These are phyloP conservation scores for Sebastes fasciatus DNA, from an alignment of 2,113 vertebrate genomes.

Conservation along the genomic window DNA sequence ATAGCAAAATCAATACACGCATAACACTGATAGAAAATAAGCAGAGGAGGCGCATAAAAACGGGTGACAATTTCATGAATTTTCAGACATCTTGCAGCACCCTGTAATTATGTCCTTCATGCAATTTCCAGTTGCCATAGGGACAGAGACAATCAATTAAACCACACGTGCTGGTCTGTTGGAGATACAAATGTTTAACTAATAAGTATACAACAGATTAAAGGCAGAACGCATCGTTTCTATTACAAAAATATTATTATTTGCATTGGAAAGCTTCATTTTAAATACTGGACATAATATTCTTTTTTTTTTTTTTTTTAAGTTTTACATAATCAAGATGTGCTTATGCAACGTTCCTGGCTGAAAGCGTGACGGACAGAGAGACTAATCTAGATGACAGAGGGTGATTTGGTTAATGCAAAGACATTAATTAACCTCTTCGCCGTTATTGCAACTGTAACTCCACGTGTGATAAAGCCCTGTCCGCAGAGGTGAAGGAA, in stretches of 20 bases:
- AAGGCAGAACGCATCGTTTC: constrained; percentile 5
- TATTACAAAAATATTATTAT: background rate
- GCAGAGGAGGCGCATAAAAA: background rate
- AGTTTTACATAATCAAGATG: constrained; percentile 19
- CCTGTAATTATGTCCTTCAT: constrained; percentile 56
- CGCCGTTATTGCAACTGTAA: background rate
- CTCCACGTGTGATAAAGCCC: background rate
- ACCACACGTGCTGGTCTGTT: background rate
- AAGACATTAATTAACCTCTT: constrained; percentile 55
- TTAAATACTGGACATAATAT: background rate
- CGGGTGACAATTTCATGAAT: constrained; percentile 12
- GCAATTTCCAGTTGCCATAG: constrained; percentile 73
- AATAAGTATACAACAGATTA: background rate
- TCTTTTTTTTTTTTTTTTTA: background rate
- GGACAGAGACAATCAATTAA: constrained; percentile 65
- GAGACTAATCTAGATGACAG: constrained; percentile 29
- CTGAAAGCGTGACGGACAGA: background rate
- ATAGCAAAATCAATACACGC: background rate
- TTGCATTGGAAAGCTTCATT: background rate
- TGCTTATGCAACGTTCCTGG: background rate
- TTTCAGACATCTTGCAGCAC: constrained; percentile 37
- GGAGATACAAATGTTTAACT: constrained; percentile 22
- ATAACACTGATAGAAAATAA: constrained; percentile 11
- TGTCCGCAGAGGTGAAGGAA: constrained; percentile 30
- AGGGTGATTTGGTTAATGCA: constrained; percentile 13